Conservation (phyloP, 1,140 invertebrate genomes). For the Phthorimaea operculella region DNA sequence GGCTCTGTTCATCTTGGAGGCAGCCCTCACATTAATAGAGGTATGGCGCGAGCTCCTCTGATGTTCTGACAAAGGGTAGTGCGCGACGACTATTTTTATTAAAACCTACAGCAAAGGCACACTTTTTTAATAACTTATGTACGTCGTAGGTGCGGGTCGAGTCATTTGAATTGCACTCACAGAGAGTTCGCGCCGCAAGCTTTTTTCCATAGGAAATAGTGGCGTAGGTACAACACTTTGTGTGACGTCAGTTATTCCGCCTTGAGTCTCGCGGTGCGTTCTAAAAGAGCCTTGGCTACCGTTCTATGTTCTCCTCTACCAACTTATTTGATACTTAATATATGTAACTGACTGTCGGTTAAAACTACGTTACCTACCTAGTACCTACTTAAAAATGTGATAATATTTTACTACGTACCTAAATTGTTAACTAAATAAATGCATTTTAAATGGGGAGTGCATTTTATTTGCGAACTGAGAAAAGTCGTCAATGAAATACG, state of each 20-base stretch:
- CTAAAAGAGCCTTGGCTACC: conserved; percentile 26
- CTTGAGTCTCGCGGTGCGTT: conserved; percentile 39
- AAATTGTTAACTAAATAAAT: too few relatives aligned
- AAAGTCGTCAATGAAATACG: too few relatives aligned
- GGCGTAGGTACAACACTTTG: conserved; percentile 44
- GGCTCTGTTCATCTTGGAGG: conserved; percentile 56
- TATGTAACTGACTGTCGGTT: too few relatives aligned
- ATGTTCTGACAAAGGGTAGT: conserved; percentile 61
- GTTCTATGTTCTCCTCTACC: too few relatives aligned
- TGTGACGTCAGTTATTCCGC: conserved; percentile 36
- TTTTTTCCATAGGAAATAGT: conserved; percentile 58
- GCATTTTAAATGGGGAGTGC: too few relatives aligned
- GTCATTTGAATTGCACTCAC: conserved; percentile 63
- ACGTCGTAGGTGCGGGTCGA: conserved; percentile 57
- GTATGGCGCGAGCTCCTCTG: conserved; percentile 53
- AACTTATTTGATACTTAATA: too few relatives aligned
- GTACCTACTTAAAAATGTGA: too few relatives aligned
- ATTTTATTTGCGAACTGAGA: too few relatives aligned
- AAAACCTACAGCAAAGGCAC: conserved; percentile 61
- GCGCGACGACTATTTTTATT: conserved; percentile 65
- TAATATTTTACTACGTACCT: too few relatives aligned
- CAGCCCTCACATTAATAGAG: conserved; percentile 58
- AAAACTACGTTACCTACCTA: too few relatives aligned
- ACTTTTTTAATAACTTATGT: conserved; percentile 68
- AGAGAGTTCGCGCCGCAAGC: conserved; percentile 48